Evolutionary conservation across 1,140 invertebrate genomes (phyloP).

Genomic region (Leguminivora glycinivorella): DNA sequence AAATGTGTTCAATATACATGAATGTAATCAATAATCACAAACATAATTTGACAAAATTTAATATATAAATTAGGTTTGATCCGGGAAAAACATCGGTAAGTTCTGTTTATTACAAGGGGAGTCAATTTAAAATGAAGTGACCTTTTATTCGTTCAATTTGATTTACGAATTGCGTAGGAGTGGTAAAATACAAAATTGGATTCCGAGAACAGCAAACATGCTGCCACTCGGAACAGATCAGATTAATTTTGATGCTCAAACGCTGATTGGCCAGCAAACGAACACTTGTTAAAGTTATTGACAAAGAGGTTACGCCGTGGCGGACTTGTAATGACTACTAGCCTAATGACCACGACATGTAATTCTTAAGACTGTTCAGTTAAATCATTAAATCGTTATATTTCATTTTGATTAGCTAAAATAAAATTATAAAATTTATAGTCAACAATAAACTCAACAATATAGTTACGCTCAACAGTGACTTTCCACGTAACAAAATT

Average conservation of each 20-base stretch:
- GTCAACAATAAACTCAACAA: neutral
- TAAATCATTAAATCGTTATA: neutral
- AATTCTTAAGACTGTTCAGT: neutral
- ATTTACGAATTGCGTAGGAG: conserved; percentile 59
- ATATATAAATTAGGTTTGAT: neutral
- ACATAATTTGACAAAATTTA: too few species aligned
- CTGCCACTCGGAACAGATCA: conserved; percentile 53
- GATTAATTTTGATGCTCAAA: conserved; percentile 50
- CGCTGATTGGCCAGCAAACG: conserved; percentile 29
- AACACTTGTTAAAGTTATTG: neutral
- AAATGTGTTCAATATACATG: neutral
- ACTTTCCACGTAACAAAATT: conserved; percentile 30
- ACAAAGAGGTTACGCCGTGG: neutral
- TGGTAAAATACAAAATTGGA: conserved; percentile 65
- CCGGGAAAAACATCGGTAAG: neutral
- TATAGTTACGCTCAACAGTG: neutral
- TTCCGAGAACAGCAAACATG: conserved; percentile 59
- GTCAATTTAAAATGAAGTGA: conserved; percentile 31
- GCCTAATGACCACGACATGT: neutral
- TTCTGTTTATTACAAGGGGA: conserved; percentile 8
- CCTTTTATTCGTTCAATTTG: conserved; percentile 45
- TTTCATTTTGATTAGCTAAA: neutral
- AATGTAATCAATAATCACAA: neutral
- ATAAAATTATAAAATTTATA: neutral
- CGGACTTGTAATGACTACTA: neutral